These are phyloP conservation scores for Apogon talboti DNA, from an alignment of 2,797 vertebrate genomes.

Conservation along the genomic window DNA sequence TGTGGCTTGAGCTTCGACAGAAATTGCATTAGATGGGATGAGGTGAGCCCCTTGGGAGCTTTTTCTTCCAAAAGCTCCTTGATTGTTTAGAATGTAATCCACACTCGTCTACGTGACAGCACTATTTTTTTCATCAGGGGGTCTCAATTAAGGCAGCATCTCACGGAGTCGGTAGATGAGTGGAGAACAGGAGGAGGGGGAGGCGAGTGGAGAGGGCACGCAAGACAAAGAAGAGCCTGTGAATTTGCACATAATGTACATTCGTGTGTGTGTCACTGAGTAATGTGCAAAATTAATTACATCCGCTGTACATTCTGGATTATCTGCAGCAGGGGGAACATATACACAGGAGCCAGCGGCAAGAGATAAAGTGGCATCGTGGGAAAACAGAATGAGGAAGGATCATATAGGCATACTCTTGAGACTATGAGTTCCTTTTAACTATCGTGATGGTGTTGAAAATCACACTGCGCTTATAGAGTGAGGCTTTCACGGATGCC, in stretches of 20 bases:
- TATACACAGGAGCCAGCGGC: conserved; percentile 29
- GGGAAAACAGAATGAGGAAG: conserved; percentile 9
- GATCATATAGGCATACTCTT: conserved; percentile 7
- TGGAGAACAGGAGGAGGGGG: conserved; percentile 14
- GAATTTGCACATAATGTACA: neutral
- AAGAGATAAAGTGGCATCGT: conserved; percentile 21
- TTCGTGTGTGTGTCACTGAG: conserved; percentile 19
- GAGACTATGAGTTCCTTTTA: conserved; percentile 8
- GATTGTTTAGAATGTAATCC: conserved; percentile 58
- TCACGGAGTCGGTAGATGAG: conserved; percentile 20
- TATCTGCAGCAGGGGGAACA: conserved; percentile 29
- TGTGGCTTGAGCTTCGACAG: conserved; percentile 58
- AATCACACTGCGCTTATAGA: conserved; percentile 21
- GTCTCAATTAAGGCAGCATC: conserved; percentile 51
- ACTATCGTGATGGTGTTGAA: conserved; percentile 7
- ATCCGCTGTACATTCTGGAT: conserved; percentile 22
- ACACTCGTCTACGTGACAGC: conserved; percentile 46
- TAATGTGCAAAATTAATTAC: conserved; percentile 67
- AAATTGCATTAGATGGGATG: conserved; percentile 74
- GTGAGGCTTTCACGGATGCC: conserved; percentile 15
- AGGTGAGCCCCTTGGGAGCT: conserved; percentile 60
- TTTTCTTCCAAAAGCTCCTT: conserved; percentile 39
- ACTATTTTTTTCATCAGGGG: conserved; percentile 39
- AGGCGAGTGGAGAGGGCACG: conserved; percentile 4
- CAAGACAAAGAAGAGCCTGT: conserved; percentile 15